Base-by-base conservation (phyloP, 1,140 invertebrate genomes). In the Calosoma granatense region DNA sequence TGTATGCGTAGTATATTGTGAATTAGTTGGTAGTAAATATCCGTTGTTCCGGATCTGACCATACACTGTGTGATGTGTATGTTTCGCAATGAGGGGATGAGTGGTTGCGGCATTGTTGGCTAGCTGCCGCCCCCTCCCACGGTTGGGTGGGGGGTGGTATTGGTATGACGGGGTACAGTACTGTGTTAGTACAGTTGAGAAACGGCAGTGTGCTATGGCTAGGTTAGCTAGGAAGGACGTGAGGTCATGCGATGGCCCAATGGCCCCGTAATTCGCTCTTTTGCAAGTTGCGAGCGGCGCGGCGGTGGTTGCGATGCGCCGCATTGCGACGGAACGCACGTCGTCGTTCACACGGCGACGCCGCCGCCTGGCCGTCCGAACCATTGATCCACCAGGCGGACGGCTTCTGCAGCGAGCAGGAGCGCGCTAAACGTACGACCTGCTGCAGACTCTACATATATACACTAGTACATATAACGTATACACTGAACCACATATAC, bases 181-280 rank as follows among this genome's bases (percentile, higher is more conserved):
- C 14, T 30, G 26, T 30, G 14, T 30, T 14, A 30, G 26, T 6
- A 6, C 4, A 6, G 14, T 4, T 30, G 14, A 30, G 14, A 30
- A 30, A 14, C 26, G 26, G 26, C 4, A 30, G 26, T 30, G 6
- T 6, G 6, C 26, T 6, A 30, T 6, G 14, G 26, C 26, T 6
- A 30, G 6, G 14, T 30, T 4, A 30, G 14, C 26, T 14, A 4
- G 6, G 4, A 17, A 11, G 6, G 41, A 11, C 41, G 41, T 17
- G 41, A 47, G 41, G 41, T 47, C 41, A 47, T 17, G 15, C 41
- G 41, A 17, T 47, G 41, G 41, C 41, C 41, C 41, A 47, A 17
- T 47, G 41, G 41, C 41, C 41, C 15, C 41, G 41, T 47, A 47
- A 11, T 6, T 17, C 41, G 6, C 6, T 47, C 6, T 11, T 47